These are phyloP conservation scores for Limosa lapponica DNA, from an alignment of 2,797 vertebrate species.

Conservation along the genomic window DNA sequence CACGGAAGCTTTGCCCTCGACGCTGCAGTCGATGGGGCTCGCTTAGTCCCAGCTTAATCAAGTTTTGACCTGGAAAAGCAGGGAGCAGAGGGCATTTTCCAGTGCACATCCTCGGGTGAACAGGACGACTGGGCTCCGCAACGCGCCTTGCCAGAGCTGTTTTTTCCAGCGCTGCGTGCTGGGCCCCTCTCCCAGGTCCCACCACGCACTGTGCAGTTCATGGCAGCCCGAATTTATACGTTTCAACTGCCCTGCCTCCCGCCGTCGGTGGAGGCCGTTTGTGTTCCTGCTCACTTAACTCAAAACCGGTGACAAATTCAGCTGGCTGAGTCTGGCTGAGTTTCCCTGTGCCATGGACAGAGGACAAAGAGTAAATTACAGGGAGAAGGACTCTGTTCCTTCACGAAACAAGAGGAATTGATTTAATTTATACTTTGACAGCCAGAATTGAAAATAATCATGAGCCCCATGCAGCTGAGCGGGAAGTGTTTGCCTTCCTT, in stretches of 20 bases:
- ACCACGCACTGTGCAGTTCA: neutral
- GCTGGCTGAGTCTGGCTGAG: neutral
- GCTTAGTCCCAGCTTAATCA: neutral
- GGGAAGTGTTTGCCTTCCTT: neutral
- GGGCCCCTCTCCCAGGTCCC: neutral
- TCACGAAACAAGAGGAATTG: neutral
- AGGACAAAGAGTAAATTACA: neutral
- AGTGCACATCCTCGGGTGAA: rapidly evolving
- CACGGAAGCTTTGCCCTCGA: neutral
- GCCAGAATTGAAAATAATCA: neutral
- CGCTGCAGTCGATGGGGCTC: rapidly evolving
- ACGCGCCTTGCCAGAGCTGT: neutral
- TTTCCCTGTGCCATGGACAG: neutral
- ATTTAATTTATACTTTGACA: neutral
- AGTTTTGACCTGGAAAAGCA: neutral
- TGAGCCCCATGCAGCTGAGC: neutral
- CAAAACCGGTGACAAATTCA: neutral
- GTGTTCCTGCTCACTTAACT: neutral
- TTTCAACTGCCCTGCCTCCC: neutral
- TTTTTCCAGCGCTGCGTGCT: neutral
- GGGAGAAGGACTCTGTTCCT: neutral
- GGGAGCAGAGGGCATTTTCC: neutral
- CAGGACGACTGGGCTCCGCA: rapidly evolving
- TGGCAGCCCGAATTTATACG: neutral
- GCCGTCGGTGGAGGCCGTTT: neutral